Evolutionary conservation across 1,140 invertebrate species (phyloP).

Genomic region (Globodera rostochiensis): DNA sequence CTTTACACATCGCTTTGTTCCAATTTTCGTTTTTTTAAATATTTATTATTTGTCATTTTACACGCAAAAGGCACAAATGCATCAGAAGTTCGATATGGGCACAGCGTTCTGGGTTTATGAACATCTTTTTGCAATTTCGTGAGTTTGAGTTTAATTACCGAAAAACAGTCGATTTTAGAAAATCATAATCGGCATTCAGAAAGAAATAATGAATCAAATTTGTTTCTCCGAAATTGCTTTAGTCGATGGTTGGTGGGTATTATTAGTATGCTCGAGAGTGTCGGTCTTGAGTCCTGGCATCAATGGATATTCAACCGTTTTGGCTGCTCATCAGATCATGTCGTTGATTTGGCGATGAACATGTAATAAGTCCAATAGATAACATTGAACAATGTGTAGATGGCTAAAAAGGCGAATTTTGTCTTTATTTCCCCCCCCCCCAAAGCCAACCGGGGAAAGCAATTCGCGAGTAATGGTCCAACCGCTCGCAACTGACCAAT

Average conservation of each 20-base stretch:
- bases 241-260: too few relatives aligned
- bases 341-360: constrained; percentile 27
- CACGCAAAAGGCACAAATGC: not conserved
- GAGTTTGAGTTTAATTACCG: too few relatives aligned
- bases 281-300: too few relatives aligned
- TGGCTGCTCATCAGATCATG: not conserved
- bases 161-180: too few relatives aligned
- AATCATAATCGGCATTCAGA: too few relatives aligned
- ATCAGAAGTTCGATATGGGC: too few relatives aligned
- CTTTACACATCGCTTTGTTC: not conserved
- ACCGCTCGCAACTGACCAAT: constrained; percentile 46
- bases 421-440: not conserved
- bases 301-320: too few relatives aligned
- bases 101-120: too few relatives aligned
- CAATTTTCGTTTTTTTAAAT: not conserved
- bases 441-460: constrained; percentile 53
- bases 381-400: constrained; percentile 45
- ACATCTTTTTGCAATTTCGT: too few relatives aligned
- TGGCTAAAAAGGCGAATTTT: constrained; percentile 28
- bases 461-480: constrained; percentile 51
- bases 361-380: constrained; percentile 52
- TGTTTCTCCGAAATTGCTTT: too few relatives aligned
- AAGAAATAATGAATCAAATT: too few relatives aligned
- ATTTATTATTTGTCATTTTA: constrained; percentile 7
- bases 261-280: too few relatives aligned